phyloP scores from a whole-genome alignment of 2,113 vertebrate genomes.

The Ia io region DNA sequence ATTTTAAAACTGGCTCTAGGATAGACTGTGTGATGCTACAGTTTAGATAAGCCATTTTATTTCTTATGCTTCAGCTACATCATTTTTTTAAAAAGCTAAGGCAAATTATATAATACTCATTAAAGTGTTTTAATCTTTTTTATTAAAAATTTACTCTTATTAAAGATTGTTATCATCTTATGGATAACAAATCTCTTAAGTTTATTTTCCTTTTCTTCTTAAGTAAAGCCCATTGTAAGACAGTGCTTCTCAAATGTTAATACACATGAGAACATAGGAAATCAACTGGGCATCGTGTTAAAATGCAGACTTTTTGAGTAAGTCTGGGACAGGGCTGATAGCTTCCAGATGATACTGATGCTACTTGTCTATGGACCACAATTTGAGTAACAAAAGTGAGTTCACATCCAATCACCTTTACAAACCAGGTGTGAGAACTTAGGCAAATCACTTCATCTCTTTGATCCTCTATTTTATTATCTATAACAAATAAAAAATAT shows the following conservation, averaged over 20 bases:
- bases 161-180: neutral
- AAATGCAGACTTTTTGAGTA: conserved; percentile 5
- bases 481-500: neutral
- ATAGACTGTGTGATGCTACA: neutral
- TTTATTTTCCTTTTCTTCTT: neutral
- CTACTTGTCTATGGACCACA: neutral
- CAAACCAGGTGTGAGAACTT: neutral
- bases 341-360: neutral
- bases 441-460: conserved; percentile 17
- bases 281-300: conserved; percentile 8
- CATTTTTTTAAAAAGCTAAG: neutral
- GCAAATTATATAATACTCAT: neutral
- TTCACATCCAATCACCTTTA: neutral
- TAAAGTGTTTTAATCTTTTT: conserved; percentile 14
- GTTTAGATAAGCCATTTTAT: conserved; percentile 12
- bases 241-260: conserved; percentile 7
- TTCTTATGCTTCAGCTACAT: neutral
- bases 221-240: neutral
- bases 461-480: neutral
- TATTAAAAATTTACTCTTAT: conserved; percentile 16
- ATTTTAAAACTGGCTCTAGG: conserved; percentile 36
- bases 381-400: neutral
- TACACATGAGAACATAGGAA: neutral
- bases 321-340: neutral
- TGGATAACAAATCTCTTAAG: neutral